Base-by-base conservation (phyloP, 1,140 invertebrate genomes). In the Parasteatoda tepidariorum region DNA sequence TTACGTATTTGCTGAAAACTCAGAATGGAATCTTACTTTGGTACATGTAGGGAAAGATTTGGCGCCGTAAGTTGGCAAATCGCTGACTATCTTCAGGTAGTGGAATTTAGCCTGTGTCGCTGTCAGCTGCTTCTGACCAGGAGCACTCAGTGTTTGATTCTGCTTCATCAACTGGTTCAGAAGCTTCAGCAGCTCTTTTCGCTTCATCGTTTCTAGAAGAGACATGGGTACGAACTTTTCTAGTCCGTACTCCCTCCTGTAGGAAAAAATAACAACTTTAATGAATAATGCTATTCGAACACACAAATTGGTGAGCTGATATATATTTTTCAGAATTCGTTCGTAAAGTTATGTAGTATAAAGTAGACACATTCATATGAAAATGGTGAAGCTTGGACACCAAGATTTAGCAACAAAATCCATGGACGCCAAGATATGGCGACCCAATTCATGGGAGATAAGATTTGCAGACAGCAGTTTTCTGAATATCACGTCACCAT, bases 31-130 rank as follows among this genome's bases (percentile, higher is more conserved):
- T 5, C 68, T 55, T 85, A 91, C 91, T 85, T 88, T 88, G 62
- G 90, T 88, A 86, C 91, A 92, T 85, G 93, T 93, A 85, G 93
- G 93, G 88, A 95, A 95, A 87, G 95, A 95, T 89, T 96, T 95
- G 83, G 95, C 95, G 54, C 96, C 95, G 88, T 96, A 97, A 86
- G 94, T 95, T 62, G 95, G 95, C 85, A 97, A 91, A 86, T 95
- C 94, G 78, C 92, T 92, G 75, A 97, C 94, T 85, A 96, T 95
- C 89, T 96, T 95, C 87, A 97, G 91, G 90, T 96, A 97, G 88
- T 96, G 95, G n/a, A 97, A 91, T 89, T 97, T 97, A 3, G 95
- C 94, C 91, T 87, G 86, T 11, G 92, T 86, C 22, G 90, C 88
- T 0, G 95, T 95, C 33, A 96, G 90, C 85, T 94, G 93, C 89